Conservation (phyloP, 2,113 vertebrate species). For the Formicarius rufipectus region DNA sequence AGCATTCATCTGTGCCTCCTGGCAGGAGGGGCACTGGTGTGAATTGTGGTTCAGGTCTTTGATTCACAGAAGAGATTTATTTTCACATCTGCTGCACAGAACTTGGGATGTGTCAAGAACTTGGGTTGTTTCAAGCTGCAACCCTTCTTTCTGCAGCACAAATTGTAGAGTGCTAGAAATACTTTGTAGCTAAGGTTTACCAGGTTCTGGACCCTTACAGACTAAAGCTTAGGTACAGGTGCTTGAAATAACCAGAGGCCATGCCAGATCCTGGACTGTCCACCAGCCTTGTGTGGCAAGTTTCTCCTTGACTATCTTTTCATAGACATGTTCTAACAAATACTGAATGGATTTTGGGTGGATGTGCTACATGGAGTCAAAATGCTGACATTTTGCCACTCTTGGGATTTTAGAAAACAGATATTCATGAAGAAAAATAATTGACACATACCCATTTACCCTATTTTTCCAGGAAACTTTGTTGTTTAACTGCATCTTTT, state of each 20-base stretch:
- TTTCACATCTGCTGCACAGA: not conserved
- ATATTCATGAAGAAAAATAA: not conserved
- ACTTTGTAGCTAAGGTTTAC: not conserved
- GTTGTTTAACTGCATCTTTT: not conserved
- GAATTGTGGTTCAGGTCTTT: not conserved
- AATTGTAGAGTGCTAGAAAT: not conserved
- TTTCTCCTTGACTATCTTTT: not conserved
- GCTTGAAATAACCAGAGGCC: not conserved
- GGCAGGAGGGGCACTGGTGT: not conserved
- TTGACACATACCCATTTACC: not conserved
- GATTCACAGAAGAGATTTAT: not conserved
- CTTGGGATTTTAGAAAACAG: not conserved
- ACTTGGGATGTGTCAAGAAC: not conserved
- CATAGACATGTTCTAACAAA: not conserved
- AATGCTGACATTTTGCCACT: not conserved
- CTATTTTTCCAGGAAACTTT: not conserved
- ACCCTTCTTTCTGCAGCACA: not conserved
- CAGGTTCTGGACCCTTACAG: not conserved
- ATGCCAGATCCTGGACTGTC: not conserved
- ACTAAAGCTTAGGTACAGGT: not conserved
- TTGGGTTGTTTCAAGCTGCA: not conserved
- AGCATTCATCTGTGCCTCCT: not conserved
- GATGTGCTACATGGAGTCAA: not conserved
- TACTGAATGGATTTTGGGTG: not conserved
- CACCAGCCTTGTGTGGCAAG: accelerated